Evolutionary conservation across 2,797 vertebrate species (phyloP), one percentile per base, ranked within the genome.

Genomic region (Macropus fuliginosus): DNA sequence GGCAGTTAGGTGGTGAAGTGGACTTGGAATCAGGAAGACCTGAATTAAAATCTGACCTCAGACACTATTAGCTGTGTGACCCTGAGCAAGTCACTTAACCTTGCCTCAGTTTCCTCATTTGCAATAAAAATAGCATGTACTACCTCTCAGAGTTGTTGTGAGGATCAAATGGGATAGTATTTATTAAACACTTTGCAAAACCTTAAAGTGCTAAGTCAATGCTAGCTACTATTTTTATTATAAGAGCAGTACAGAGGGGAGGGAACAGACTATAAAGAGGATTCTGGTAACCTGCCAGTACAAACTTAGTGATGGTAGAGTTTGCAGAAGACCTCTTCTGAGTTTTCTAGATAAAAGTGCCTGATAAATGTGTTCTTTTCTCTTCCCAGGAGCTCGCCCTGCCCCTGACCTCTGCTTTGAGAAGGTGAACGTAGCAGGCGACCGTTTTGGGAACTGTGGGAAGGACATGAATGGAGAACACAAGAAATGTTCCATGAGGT

Each of bases 361-460:
- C 5, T 92, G 54, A 96, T n/a, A 6, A 28, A 1, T 46, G 56
- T 50, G 55, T 11, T 96, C 95, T 98, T 55, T 98, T 91, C 95
- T 62, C 50, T 34, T 0, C 94, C 93, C 98, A 99, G 99, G 99
- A 98, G 99, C 99, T 50, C 98, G 93, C 40, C 98, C 99, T 21
- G 99, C 99, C 46, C 99, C 99, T 28, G 99, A 99, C 0, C 94
- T 99, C 97, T 99, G 99, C 98, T 99, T 99, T 27, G 99, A 99
- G 98, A 98, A 98, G 94, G 99, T 99, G 56, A 99, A 99, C 34
- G 98, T 98, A 50, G 99, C 99, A 0, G 99, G 99, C 24, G 99
- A 99, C 98, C 97, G 99, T 96, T 99, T 98, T 0, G 99, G 99
- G 54, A 99, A 99, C 99, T 99, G 99, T 93, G 99, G 99, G 74